Base-by-base conservation (phyloP, 2,113 vertebrate species). In the Carollia perspicillata region DNA sequence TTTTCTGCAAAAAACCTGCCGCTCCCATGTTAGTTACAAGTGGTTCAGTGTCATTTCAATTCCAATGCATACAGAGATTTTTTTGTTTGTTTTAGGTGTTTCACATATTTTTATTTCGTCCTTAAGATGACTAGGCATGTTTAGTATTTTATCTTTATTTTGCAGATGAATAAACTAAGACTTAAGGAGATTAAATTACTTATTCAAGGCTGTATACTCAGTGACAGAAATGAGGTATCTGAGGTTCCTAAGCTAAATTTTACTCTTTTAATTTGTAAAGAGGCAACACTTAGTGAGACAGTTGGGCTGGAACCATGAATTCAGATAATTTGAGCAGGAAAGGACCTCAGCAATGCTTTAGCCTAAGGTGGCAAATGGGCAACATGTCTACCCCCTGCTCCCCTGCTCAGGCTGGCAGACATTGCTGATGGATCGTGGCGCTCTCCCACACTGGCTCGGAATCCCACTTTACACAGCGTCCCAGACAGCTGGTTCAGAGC, bases 131-230 rank as follows among this genome's bases (percentile, higher is more conserved):
- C 37, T 40, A 4, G 69, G n/a, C 11, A 68, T 33, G 9, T 92
- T 89, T 80, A 65, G 53, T 85, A 55, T 44, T 96, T 80, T 75
- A 33, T 92, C 88, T 91, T 84, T 69, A 72, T 65, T 71, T 91
- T 72, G 23, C 81, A 87, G 22, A 69, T 88, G 83, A 91, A 92
- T 74, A 94, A 97, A 96, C 6, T 69, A 77, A 90, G 90, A 65
- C 13, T 68, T 78, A 80, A 94, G 80, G 63, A 92, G 58, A 84
- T 58, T 40, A 74, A 60, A 37, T 44, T 66, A 85, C 14, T 93
- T 86, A 3, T 44, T 65, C 37, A 77, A 94, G 16, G 44, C 4
- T n/a, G 89, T 33, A n/a, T 68, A n/a, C 75, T 94, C 65, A 58
- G 0, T 89, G 77, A 90, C 40, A 74, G 51, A 79, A 72, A 85